Percentiles rank a stretch among this genome's conserved stretches.
phyloP scores from a whole-genome alignment of 2,113 vertebrate species.

The Salminus brasiliensis region DNA sequence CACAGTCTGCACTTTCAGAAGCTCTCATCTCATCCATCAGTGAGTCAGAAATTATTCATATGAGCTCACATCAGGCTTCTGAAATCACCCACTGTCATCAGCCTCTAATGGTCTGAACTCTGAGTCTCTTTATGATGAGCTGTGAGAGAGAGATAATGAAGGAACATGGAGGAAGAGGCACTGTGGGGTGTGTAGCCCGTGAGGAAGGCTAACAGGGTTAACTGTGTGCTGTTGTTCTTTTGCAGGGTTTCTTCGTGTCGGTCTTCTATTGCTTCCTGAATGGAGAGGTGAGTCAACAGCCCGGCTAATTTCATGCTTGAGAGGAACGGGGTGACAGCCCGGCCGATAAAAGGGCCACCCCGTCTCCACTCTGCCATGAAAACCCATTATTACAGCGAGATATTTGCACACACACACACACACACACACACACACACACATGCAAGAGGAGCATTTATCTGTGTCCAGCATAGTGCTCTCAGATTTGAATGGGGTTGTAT shows the following conservation, averaged over 20 bases:
- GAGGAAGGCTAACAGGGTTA: neutral
- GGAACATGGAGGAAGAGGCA: too few relatives aligned
- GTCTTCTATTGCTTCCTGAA: conserved; percentile 99
- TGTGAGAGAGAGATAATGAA: too few relatives aligned
- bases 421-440: conserved; percentile 13
- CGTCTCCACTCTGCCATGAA: conserved; percentile 8
- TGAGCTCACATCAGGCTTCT: too few relatives aligned
- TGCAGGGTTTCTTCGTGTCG: conserved; percentile 96
- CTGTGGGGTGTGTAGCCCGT: neutral
- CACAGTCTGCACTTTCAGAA: too few relatives aligned
- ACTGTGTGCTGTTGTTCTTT: conserved; percentile 48
- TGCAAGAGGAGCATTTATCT: conserved; percentile 7
- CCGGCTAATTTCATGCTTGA: conserved; percentile 44
- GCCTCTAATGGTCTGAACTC: too few relatives aligned
- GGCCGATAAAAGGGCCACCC: conserved; percentile 27
- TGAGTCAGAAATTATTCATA: too few relatives aligned
- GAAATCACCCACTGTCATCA: too few relatives aligned
- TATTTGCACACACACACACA: conserved; percentile 35
- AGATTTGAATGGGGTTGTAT: conserved; percentile 7
- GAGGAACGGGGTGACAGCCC: conserved; percentile 2
- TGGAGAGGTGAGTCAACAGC: conserved; percentile 86
- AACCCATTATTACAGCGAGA: conserved; percentile 48
- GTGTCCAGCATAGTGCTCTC: neutral
- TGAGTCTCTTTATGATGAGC: too few relatives aligned
- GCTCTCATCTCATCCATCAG: too few relatives aligned